phyloP scores from a whole-genome alignment of 2,888 invertebrate genomes.

The Aphodius sticticus region DNA sequence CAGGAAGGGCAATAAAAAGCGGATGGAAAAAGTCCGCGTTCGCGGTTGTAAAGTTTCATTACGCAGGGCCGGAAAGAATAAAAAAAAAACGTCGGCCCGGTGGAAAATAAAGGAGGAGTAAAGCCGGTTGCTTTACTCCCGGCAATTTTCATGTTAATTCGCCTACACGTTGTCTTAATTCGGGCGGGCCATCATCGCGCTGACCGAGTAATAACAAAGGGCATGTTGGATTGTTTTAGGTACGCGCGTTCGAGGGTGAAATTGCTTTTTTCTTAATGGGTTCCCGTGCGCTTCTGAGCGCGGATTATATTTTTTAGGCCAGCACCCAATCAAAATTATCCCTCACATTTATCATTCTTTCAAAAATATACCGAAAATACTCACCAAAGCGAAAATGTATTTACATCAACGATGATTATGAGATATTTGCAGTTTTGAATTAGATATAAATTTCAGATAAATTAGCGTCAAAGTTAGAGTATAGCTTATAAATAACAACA shows the following conservation, averaged over 20 bases:
- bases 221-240: neutral
- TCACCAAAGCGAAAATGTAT: too few relatives aligned
- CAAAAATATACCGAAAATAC: too few relatives aligned
- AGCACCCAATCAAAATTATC: neutral
- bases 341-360: too few relatives aligned
- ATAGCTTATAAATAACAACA: too few relatives aligned
- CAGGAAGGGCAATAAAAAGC: neutral
- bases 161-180: constrained; percentile 4
- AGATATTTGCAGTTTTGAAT: too few relatives aligned
- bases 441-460: too few relatives aligned
- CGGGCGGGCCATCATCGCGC: constrained; percentile 4
- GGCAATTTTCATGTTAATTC: constrained; percentile 4
- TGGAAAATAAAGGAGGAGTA: neutral
- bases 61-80: neutral
- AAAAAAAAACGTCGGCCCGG: neutral
- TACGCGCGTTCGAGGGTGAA: neutral
- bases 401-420: too few relatives aligned
- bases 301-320: neutral
- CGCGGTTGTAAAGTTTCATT: constrained; percentile 4
- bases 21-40: neutral
- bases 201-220: neutral
- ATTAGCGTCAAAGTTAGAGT: too few relatives aligned
- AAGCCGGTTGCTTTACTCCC: neutral
- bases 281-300: neutral
- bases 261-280: neutral